Percentiles rank a stretch among this genome's conserved stretches.
Conservation (phyloP, 2,113 vertebrate species). For the Guaruba guarouba region DNA sequence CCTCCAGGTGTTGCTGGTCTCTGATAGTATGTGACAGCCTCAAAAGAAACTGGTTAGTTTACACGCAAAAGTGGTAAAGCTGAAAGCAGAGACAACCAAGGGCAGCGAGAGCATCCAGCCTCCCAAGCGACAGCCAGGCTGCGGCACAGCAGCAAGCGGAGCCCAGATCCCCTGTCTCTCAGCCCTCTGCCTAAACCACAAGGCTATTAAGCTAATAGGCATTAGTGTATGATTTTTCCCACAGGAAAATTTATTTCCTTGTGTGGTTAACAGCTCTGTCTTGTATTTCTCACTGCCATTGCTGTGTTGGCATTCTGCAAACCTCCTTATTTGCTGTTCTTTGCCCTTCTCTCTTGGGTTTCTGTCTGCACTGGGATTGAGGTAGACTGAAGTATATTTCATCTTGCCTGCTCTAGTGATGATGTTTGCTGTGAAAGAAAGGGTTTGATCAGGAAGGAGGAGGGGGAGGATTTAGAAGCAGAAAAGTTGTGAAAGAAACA, state of each 20-base stretch:
- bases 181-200: slow-evolving; percentile 55
- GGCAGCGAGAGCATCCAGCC: not conserved
- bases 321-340: slow-evolving; percentile 33
- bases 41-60: not conserved
- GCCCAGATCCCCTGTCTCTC: slow-evolving; percentile 12
- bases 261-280: slow-evolving; percentile 61
- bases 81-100: slow-evolving; percentile 10
- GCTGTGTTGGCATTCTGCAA: slow-evolving; percentile 50
- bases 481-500: not conserved
- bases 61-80: not conserved
- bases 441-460: not conserved
- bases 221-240: slow-evolving; percentile 73
- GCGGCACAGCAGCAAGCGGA: not conserved
- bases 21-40: accelerated
- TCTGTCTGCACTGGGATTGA: slow-evolving; percentile 26
- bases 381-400: not conserved
- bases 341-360: slow-evolving; percentile 51
- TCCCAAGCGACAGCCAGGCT: not conserved
- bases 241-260: slow-evolving; percentile 58
- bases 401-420: slow-evolving; percentile 11
- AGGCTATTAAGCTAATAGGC: slow-evolving; percentile 71
- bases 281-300: slow-evolving; percentile 64
- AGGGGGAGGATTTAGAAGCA: not conserved
- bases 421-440: slow-evolving; percentile 31
- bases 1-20: not conserved